phyloP scores from a whole-genome alignment of 2,113 vertebrate genomes.

The Plectropomus leopardus region DNA sequence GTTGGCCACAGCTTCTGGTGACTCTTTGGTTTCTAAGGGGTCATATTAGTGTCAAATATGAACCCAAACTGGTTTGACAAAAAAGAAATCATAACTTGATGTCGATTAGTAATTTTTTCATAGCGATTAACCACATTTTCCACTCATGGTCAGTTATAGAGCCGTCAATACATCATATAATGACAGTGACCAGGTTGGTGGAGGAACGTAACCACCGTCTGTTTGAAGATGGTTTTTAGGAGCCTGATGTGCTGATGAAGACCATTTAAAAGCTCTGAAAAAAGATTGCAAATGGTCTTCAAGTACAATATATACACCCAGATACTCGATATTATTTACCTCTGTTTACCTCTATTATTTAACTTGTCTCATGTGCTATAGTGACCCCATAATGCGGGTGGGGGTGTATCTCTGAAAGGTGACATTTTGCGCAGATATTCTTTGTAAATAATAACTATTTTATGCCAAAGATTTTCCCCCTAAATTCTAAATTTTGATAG shows the following conservation, averaged over 20 bases:
- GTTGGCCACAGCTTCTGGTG: background rate
- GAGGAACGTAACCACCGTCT: background rate
- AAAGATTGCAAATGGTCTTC: background rate
- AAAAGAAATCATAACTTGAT: background rate
- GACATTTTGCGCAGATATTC: background rate
- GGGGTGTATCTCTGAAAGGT: too few species aligned
- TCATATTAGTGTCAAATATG: background rate
- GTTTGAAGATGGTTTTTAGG: background rate
- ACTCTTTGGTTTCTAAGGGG: background rate
- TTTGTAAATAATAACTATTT: constrained; percentile 27
- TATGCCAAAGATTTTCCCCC: constrained; percentile 62
- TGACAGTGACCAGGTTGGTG: too few species aligned
- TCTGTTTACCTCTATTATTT: too few species aligned
- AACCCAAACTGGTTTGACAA: background rate
- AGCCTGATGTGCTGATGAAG: background rate
- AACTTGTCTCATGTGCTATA: background rate
- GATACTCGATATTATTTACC: too few species aligned
- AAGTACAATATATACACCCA: background rate
- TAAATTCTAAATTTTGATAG: constrained; percentile 23
- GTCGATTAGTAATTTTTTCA: background rate
- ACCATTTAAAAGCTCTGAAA: background rate
- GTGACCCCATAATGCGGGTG: background rate
- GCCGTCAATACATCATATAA: background rate
- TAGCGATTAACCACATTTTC: background rate
- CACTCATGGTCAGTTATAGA: background rate